Conservation (phyloP, 1,140 invertebrate genomes). For the Cardiocondyla obscurior region DNA sequence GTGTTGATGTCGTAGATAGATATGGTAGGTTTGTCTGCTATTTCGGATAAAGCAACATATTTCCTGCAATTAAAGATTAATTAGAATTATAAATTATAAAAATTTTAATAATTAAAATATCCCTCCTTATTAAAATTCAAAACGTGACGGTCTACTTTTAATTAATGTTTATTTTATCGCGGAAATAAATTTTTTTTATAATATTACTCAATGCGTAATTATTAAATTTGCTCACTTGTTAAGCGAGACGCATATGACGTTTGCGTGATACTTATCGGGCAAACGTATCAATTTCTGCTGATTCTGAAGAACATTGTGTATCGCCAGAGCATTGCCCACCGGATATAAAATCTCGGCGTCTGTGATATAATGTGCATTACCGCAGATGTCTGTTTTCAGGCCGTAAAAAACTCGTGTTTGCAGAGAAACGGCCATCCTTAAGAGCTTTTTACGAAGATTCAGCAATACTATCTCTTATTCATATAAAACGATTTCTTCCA, state of each 20-base stretch:
- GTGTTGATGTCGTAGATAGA: slow-evolving; percentile 87
- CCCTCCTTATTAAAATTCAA: neutral
- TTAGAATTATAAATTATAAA: slow-evolving; percentile 5
- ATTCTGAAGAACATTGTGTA: slow-evolving; percentile 86
- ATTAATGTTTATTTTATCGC: neutral
- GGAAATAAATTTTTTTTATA: slow-evolving; percentile 19
- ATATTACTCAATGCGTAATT: too few relatives aligned
- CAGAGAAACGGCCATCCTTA: slow-evolving; percentile 46
- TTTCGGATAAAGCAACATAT: slow-evolving; percentile 84
- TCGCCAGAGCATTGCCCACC: slow-evolving; percentile 86
- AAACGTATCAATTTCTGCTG: slow-evolving; percentile 81
- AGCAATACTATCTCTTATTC: neutral
- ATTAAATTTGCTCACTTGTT: slow-evolving; percentile 85
- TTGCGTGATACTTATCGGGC: slow-evolving; percentile 83
- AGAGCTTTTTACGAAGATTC: neutral
- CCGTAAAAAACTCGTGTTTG: slow-evolving; percentile 86
- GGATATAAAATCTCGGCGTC: slow-evolving; percentile 89
- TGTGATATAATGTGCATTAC: slow-evolving; percentile 87
- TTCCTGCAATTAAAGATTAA: slow-evolving; percentile 81
- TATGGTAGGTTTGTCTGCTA: slow-evolving; percentile 85
- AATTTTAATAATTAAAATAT: neutral
- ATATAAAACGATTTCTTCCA: neutral
- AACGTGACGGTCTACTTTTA: neutral
- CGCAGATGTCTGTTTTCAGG: slow-evolving; percentile 84
- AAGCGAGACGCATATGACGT: slow-evolving; percentile 86